Percentiles rank a stretch among this genome's conserved stretches.
Evolutionary conservation across 2,113 vertebrate genomes (phyloP).

Genomic region (Trematocara zebra): DNA sequence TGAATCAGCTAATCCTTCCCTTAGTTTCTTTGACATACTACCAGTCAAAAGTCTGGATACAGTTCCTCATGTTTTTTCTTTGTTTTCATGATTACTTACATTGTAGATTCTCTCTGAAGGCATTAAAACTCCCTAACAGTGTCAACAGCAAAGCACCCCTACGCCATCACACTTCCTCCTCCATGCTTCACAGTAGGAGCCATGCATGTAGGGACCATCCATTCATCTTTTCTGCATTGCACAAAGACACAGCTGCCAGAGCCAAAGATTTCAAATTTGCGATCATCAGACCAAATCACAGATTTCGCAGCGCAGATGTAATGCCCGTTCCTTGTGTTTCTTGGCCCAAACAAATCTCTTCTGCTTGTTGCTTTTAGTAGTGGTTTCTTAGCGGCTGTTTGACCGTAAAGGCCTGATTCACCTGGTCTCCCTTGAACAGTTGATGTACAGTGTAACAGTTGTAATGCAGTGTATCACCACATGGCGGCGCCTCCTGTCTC

Average conservation of each 20-base stretch:
- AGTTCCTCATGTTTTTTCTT: not conserved
- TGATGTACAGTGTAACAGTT: not conserved
- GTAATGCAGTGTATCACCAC: too few species aligned
- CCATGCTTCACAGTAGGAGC: not conserved
- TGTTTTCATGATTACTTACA: not conserved
- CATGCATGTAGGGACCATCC: not conserved
- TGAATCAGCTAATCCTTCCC: not conserved
- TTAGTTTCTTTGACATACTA: not conserved
- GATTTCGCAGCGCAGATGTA: not conserved
- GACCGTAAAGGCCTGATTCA: accelerated
- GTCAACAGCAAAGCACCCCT: not conserved
- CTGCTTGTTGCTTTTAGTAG: not conserved
- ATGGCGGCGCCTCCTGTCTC: too few species aligned
- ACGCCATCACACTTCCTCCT: accelerated
- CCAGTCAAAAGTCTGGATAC: not conserved
- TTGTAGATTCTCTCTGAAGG: not conserved
- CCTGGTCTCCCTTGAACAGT: not conserved
- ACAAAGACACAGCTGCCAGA: accelerated
- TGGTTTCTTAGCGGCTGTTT: not conserved
- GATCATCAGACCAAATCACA: not conserved
- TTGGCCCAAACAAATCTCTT: not conserved
- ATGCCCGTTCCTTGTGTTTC: not conserved
- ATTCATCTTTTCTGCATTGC: not conserved
- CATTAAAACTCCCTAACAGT: not conserved
- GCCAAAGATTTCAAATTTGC: not conserved